Base-by-base conservation (phyloP, 2,113 vertebrate genomes). In the Anser brachyrhynchus region DNA sequence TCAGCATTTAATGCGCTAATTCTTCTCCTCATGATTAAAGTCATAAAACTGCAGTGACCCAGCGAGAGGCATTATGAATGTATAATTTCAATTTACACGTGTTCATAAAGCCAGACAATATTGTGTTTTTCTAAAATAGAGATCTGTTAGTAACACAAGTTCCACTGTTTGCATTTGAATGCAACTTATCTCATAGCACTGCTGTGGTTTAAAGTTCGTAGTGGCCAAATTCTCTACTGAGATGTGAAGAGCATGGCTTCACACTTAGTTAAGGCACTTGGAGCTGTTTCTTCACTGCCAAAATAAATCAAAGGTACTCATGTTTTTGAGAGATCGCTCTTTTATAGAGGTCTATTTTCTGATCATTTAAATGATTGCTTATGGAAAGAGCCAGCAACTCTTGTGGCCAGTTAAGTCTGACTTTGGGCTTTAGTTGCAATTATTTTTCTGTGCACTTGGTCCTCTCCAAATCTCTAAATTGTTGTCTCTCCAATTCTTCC, bases 31-130 rank as follows among this genome's bases (percentile, higher is more conserved):
- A 4, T 73, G 71, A 94, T 96, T 86, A 73, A 93, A 92, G 61
- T 84, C 29, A 37, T 88, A 94, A 97, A 89, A 67, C 66, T 65
- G 39, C 64, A 81, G 43, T 92, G 95, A 94, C 92, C 88, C 72
- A 90, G 57, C 89, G 92, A 95, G 66, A 91, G 62, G 16, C 69
- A 84, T 91, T 92, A 71, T 87, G 86, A 92, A 89, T 89, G 58
- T 91, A 23, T 89, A 76, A 89, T 91, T 85, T 92, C 62, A 93
- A 79, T 94, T 76, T 95, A 31, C 44, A 2, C 89, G 37, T 94
- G 66, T 91, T 95, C 66, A 55, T 91, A 82, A 93, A 91, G 77
- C 66, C 84, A 82, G 49, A 82, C 44, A 87, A 52, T 93, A 91
- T 73, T 85, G 54, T 87, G 66, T 29, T 92, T 20, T 91, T 90